These are phyloP conservation scores for Sceloporus tristichus DNA, from an alignment of 2,113 vertebrate genomes.

Conservation along the genomic window DNA sequence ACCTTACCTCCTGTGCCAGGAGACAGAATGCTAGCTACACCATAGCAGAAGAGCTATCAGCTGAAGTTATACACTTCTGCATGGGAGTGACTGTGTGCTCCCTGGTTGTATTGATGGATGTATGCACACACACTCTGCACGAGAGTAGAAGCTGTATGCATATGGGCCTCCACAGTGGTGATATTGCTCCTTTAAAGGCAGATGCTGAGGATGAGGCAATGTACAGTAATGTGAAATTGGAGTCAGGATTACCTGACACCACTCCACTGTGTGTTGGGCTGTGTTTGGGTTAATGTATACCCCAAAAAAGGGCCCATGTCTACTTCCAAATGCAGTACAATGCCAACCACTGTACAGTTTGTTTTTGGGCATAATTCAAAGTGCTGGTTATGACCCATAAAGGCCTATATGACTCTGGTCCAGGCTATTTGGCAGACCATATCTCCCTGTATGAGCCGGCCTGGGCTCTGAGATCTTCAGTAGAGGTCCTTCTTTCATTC, in stretches of 20 bases:
- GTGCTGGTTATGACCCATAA: no score
- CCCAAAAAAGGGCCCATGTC: no score
- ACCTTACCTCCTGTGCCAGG: not conserved
- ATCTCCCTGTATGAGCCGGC: no score
- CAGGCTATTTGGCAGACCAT: no score
- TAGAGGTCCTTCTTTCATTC: no score
- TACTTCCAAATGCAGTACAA: not conserved
- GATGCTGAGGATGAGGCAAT: not conserved
- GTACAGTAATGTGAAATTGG: not conserved
- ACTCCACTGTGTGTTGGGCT: no score
- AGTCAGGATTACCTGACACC: not conserved
- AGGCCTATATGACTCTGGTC: no score
- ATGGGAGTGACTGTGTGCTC: not conserved
- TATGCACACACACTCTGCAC: not conserved
- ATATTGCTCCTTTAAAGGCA: not conserved
- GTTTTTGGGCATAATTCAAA: no score
- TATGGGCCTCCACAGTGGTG: not conserved
- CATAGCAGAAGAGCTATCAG: not conserved
- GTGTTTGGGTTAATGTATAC: no score
- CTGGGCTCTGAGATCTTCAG: no score
- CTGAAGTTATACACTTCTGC: not conserved
- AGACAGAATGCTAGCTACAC: not conserved
- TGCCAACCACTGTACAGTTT: not conserved
- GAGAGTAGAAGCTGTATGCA: not conserved
- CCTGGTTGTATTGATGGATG: not conserved